Evolutionary conservation across 2,113 vertebrate species (phyloP).

Genomic region (Toxostoma redivivum): DNA sequence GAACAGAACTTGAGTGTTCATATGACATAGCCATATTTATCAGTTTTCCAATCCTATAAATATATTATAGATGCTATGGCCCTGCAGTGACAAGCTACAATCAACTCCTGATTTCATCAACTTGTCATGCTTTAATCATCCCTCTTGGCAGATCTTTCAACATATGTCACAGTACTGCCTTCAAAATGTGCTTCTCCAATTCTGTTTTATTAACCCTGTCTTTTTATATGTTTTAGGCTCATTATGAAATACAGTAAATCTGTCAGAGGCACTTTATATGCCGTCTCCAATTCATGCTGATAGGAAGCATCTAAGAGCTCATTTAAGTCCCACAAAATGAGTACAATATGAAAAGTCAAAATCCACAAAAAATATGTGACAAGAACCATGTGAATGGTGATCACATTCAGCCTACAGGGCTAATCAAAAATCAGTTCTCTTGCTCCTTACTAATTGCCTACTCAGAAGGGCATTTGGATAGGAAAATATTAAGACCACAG

Average conservation of each 20-base stretch:
- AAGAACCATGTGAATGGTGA: background rate
- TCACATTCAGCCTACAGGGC: background rate
- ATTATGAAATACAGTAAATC: slow-evolving; percentile 4
- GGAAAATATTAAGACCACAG: background rate
- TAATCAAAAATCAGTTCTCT: slow-evolving; percentile 15
- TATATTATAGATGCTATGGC: slow-evolving; percentile 14
- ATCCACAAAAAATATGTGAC: background rate
- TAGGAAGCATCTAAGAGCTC: slow-evolving; percentile 13
- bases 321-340: slow-evolving; percentile 20
- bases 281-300: background rate
- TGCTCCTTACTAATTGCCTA: slow-evolving; percentile 6
- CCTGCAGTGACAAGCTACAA: slow-evolving; percentile 53
- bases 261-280: slow-evolving; percentile 22
- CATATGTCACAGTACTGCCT: slow-evolving; percentile 7
- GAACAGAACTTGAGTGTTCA: background rate
- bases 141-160: slow-evolving; percentile 53
- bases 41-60: slow-evolving; percentile 26
- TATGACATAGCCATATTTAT: background rate
- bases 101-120: slow-evolving; percentile 60
- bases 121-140: slow-evolving; percentile 52
- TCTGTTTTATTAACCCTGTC: slow-evolving; percentile 51
- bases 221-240: slow-evolving; percentile 60
- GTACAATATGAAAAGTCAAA: slow-evolving; percentile 31
- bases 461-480: background rate
- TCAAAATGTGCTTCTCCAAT: background rate